phyloP scores from a whole-genome alignment of 1,140 invertebrate species.

The Anastatus disparis region DNA sequence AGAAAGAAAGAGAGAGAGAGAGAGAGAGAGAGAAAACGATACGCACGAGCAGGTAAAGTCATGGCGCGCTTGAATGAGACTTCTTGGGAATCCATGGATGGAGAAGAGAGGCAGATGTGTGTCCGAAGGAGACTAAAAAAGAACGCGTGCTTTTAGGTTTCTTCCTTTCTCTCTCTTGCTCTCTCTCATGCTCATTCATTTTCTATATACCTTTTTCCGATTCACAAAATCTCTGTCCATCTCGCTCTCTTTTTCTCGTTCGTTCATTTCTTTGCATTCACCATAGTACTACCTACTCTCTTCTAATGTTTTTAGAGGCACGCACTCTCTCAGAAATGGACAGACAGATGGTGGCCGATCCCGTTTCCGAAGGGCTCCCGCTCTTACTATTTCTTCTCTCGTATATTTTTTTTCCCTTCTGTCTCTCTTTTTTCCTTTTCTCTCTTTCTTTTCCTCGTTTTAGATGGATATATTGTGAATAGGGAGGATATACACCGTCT shows the following conservation, averaged over 20 bases:
- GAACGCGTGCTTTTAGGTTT: too few species aligned
- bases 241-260: background rate
- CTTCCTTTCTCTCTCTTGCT: constrained; percentile 18
- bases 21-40: constrained; percentile 35
- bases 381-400: too few species aligned
- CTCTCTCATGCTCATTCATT: constrained; percentile 19
- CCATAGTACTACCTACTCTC: background rate
- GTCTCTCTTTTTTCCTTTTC: too few species aligned
- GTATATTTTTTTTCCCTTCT: too few species aligned
- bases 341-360: constrained; percentile 48
- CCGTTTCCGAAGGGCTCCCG: constrained; percentile 37
- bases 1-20: constrained; percentile 15
- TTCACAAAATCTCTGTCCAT: constrained; percentile 29
- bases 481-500: too few species aligned
- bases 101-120: constrained; percentile 60
- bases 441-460: background rate
- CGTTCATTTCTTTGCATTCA: background rate
- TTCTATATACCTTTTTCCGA: constrained; percentile 18
- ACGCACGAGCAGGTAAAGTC: constrained; percentile 54
- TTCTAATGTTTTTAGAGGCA: constrained; percentile 14
- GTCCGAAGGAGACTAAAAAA: constrained; percentile 30
- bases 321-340: background rate
- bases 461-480: too few species aligned
- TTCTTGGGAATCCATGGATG: constrained; percentile 55
- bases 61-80: constrained; percentile 55